These are phyloP conservation scores for Chaetogeoica ovagalla DNA, from an alignment of 2,888 invertebrate species.

Conservation along the genomic window DNA sequence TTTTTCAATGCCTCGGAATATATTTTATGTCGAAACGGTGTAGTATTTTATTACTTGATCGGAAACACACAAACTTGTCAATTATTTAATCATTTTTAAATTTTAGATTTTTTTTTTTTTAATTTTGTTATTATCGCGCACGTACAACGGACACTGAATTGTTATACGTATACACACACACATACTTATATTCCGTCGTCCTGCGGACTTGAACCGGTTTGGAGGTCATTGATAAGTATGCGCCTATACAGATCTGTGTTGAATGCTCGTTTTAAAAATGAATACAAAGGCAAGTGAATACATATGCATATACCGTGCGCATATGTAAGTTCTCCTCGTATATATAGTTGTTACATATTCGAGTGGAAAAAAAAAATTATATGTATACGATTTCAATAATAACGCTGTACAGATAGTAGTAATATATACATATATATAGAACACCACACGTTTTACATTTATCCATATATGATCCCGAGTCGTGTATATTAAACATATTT, in stretches of 20 bases:
- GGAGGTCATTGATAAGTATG: background rate
- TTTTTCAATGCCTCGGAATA: too few species aligned
- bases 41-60: too few species aligned
- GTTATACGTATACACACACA: background rate
- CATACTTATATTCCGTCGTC: background rate
- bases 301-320: too few species aligned
- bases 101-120: too few species aligned
- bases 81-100: too few species aligned
- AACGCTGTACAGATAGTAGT: background rate
- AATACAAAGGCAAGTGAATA: too few species aligned
- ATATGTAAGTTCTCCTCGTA: background rate
- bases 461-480: background rate
- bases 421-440: background rate
- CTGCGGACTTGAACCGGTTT: slow-evolving; percentile 12
- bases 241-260: background rate
- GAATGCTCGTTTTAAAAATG: background rate
- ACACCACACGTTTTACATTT: background rate
- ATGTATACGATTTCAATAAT: background rate
- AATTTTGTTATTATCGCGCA: too few species aligned
- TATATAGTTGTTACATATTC: too few species aligned
- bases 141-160: background rate
- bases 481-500: background rate
- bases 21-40: too few species aligned
- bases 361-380: background rate
- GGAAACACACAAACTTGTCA: too few species aligned